These are phyloP conservation scores for Oryzaephilus surinamensis DNA, from an alignment of 1,140 invertebrate genomes.

Conservation along the genomic window DNA sequence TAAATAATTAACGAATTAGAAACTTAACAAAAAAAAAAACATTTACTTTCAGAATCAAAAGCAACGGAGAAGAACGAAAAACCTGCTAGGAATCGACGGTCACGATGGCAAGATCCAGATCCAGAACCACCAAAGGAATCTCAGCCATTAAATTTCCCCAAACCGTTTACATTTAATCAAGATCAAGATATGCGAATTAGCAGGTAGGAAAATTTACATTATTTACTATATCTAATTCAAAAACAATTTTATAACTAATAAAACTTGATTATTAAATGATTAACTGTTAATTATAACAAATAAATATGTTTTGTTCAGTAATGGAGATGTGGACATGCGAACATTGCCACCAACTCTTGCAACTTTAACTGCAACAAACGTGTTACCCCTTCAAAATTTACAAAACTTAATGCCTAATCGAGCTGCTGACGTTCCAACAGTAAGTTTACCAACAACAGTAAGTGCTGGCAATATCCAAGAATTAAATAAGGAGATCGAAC, in stretches of 20 bases:
- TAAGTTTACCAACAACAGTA: neutral
- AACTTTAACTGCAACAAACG: neutral
- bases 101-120: constrained; percentile 46
- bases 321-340: constrained; percentile 35
- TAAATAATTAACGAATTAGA: no score
- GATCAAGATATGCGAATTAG: constrained; percentile 34
- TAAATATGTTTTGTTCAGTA: no score
- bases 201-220: constrained; percentile 25
- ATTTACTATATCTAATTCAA: constrained; percentile 1
- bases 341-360: constrained; percentile 20
- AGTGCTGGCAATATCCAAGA: neutral
- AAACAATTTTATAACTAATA: constrained; percentile 13
- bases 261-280: no score
- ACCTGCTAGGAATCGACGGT: constrained; percentile 45
- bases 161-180: constrained; percentile 12
- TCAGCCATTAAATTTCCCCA: neutral
- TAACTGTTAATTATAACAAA: no score
- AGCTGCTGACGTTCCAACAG: neutral
- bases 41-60: constrained; percentile 5
- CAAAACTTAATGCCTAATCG: no score
- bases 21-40: neutral
- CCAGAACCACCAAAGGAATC: neutral
- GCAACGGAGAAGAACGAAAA: constrained; percentile 32
- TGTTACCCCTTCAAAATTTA: no score
- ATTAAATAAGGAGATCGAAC: neutral